phyloP scores from a whole-genome alignment of 2,797 vertebrate genomes.

The Fistularia commersonii region DNA sequence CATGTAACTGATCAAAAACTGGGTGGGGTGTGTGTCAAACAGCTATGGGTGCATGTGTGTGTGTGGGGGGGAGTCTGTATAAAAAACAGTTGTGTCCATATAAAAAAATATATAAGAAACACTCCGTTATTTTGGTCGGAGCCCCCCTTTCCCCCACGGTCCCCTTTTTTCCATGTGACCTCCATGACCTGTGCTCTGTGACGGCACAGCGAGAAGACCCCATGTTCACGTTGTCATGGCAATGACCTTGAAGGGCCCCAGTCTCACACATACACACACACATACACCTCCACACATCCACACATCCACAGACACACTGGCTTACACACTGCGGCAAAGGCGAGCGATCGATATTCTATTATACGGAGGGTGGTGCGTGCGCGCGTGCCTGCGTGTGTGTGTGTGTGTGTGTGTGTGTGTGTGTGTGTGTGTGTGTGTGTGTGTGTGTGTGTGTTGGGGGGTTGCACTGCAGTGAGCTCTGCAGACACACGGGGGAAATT shows the following conservation, averaged over 20 bases:
- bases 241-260: constrained; percentile 77
- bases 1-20: too few species aligned
- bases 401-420: not conserved
- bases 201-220: constrained; percentile 64
- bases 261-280: constrained; percentile 41
- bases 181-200: constrained; percentile 64
- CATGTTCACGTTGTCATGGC: constrained; percentile 74
- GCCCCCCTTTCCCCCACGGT: constrained; percentile 39
- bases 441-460: constrained; percentile 36
- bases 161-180: constrained; percentile 59
- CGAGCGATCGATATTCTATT: constrained; percentile 82
- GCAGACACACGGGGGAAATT: constrained; percentile 68
- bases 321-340: constrained; percentile 75
- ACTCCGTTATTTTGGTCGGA: too few species aligned
- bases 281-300: too few species aligned
- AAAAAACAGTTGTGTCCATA: too few species aligned
- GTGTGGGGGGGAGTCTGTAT: too few species aligned
- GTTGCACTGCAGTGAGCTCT: constrained; percentile 75
- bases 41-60: too few species aligned
- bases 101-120: too few species aligned
- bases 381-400: constrained; percentile 11
- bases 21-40: too few species aligned
- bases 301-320: constrained; percentile 44
- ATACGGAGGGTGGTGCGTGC: constrained; percentile 65
- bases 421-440: too few species aligned